phyloP scores from a whole-genome alignment of 2,797 vertebrate species.

The Zenarchopterus dispar region DNA sequence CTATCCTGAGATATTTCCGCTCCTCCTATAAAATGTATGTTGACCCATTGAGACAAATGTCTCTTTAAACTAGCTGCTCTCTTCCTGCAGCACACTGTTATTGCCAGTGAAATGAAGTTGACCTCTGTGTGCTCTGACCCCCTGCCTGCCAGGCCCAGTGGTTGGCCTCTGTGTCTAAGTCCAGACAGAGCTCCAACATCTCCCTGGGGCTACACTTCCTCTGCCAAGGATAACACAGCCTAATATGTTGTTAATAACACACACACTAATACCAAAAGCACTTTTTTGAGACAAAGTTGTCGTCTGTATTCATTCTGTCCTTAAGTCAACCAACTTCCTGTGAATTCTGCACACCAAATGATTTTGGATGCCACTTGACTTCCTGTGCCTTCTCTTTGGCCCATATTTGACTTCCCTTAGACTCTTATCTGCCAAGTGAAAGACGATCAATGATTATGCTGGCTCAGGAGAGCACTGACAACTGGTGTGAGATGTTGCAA shows the following conservation, averaged over 20 bases:
- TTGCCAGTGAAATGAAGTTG: slow-evolving; percentile 35
- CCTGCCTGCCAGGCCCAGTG: slow-evolving; percentile 8
- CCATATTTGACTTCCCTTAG: slow-evolving; percentile 48
- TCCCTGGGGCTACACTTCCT: slow-evolving; percentile 29
- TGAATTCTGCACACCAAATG: slow-evolving; percentile 44
- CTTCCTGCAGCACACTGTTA: slow-evolving; percentile 11
- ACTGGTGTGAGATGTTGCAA: slow-evolving; percentile 47
- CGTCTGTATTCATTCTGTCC: slow-evolving; percentile 40
- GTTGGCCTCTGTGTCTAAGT: slow-evolving; percentile 42
- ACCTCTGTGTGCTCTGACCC: slow-evolving; percentile 50
- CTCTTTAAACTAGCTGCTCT: too few species aligned
- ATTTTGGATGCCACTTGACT: slow-evolving; percentile 61
- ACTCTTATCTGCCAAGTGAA: slow-evolving; percentile 61
- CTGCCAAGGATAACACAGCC: slow-evolving; percentile 39
- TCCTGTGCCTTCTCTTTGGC: slow-evolving; percentile 61
- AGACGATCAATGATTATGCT: slow-evolving; percentile 63
- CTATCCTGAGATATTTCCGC: too few species aligned
- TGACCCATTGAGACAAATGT: too few species aligned
- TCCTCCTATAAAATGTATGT: too few species aligned
- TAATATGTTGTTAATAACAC: slow-evolving; percentile 50
- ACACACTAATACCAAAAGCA: slow-evolving; percentile 55
- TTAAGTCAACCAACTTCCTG: slow-evolving; percentile 42
- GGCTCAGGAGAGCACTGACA: slow-evolving; percentile 44
- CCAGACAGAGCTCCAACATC: slow-evolving; percentile 42
- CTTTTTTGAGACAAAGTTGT: slow-evolving; percentile 23